These are phyloP conservation scores for Cariama cristata DNA, from an alignment of 2,113 vertebrate genomes.

Conservation along the genomic window DNA sequence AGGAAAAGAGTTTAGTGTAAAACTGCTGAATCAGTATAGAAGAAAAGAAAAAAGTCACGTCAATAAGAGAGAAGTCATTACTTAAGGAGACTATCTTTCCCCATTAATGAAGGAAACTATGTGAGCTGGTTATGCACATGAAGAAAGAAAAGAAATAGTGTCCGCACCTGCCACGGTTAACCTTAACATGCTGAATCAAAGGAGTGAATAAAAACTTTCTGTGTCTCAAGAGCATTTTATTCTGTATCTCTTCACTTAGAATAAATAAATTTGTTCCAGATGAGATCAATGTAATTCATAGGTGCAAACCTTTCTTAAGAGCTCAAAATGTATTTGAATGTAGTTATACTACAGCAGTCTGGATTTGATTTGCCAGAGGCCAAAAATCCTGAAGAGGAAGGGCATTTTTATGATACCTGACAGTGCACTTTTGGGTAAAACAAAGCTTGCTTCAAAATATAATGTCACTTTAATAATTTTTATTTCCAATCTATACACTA, in stretches of 20 bases:
- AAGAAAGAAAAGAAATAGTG: not conserved
- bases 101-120: not conserved
- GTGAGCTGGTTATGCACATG: not conserved
- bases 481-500: not conserved
- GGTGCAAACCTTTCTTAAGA: not conserved
- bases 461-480: not conserved
- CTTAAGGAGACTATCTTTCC: not conserved
- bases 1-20: not conserved
- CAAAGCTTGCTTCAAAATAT: not conserved
- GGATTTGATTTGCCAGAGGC: not conserved
- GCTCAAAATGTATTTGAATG: not conserved
- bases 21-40: not conserved
- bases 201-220: not conserved
- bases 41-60: not conserved
- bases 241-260: not conserved
- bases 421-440: not conserved
- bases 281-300: not conserved
- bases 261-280: not conserved
- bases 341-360: not conserved
- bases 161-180: not conserved
- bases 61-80: not conserved
- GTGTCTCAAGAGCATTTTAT: not conserved
- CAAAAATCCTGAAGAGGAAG: not conserved
- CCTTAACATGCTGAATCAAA: not conserved
- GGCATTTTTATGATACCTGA: not conserved